Evolutionary conservation across 2,888 invertebrate species (phyloP), one percentile per base, ranked within the genome.

Genomic region (Spialia ferax): DNA sequence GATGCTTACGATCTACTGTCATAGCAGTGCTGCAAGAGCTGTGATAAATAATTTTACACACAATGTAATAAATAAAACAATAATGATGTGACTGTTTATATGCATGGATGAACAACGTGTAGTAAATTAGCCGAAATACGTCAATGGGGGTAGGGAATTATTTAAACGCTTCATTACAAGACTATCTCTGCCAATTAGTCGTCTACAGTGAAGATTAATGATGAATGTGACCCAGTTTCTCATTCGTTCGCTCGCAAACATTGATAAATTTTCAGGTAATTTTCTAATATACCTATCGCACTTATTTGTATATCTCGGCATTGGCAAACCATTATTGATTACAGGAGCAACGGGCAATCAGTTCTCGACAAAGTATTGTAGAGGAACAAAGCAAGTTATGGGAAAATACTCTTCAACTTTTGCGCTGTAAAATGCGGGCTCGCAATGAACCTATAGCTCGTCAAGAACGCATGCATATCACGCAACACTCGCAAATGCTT

Each of bases 401-500:
- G 94, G 85, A 88, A 76, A 89, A 86, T 63, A 84, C 88, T 55
- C 83, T 85, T 73, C 92, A 94, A 69, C 82, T 95, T 61, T 82
- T 95, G 66, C 93, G 93, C 20, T 94, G 94, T 71, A 95, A 95
- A 81, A 85, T 94, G 80, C 88, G 90, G 64, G 92, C 93, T 50
- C 90, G 94, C 62, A 93, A 87, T 71, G 93, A 94, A 71, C 93
- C 91, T 1, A 91, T 92, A 52, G 86, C 91, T 63, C 86, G 91
- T 1, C 94, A 94, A 71, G 95, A 94, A 1, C 94, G 94, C 61
- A 92, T 96, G 78, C 95, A 94, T 68, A 94, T 95, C 62, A 95
- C 94, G 32, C 94, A 95, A 74, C 95, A 95, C 67, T 94, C 95
- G 1, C 95, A 96, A 80, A 95, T 95, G 79, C 85, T 95, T 3